Evolutionary conservation across 2,797 vertebrate genomes (phyloP).

Genomic region (Sciurus carolinensis): DNA sequence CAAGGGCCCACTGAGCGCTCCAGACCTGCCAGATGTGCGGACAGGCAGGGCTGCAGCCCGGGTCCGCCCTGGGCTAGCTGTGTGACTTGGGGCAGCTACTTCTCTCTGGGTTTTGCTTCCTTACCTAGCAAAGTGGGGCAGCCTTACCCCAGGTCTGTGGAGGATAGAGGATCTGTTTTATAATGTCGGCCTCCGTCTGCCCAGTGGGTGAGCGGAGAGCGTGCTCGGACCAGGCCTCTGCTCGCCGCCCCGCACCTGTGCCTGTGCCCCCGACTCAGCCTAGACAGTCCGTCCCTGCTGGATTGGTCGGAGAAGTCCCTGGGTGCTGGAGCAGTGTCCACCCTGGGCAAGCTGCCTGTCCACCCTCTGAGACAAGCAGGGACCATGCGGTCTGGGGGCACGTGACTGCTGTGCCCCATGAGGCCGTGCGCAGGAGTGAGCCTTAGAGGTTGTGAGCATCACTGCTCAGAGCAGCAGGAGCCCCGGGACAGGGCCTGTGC

Average conservation of each 20-base stretch:
- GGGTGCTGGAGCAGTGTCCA: neutral
- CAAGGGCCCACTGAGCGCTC: rapidly evolving
- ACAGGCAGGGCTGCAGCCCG: neutral
- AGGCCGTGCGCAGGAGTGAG: rapidly evolving
- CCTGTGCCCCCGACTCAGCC: neutral
- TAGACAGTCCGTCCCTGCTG: neutral
- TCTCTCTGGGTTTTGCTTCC: neutral
- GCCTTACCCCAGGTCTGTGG: too few relatives aligned
- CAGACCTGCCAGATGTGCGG: too few relatives aligned
- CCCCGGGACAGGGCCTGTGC: neutral
- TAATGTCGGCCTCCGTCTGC: neutral
- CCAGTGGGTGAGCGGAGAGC: neutral
- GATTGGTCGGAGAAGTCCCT: neutral
- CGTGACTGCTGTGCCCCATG: neutral
- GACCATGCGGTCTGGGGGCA: neutral
- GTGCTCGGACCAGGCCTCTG: neutral
- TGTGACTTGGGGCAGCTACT: neutral
- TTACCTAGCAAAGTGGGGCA: neutral
- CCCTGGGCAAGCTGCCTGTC: neutral
- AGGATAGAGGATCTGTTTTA: too few relatives aligned
- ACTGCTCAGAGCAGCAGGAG: neutral
- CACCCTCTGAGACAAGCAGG: neutral
- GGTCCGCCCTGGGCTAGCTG: too few relatives aligned
- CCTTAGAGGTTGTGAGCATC: neutral
- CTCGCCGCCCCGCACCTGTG: neutral